phyloP scores from a whole-genome alignment of 2,888 invertebrate genomes.

The Macaria notata region DNA sequence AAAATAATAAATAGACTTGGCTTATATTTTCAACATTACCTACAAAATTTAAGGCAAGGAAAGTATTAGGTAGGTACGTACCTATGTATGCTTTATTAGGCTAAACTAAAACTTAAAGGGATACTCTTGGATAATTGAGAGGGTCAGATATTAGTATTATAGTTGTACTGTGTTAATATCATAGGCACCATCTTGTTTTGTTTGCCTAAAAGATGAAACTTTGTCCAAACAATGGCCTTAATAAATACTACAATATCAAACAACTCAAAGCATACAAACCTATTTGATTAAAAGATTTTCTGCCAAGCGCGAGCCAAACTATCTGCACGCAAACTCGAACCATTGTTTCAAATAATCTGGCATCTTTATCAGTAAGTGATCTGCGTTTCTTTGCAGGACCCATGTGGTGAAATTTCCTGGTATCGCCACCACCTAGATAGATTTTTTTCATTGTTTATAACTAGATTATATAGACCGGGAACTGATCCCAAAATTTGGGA shows the following conservation, averaged over 20 bases:
- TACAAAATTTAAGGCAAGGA: too few species aligned
- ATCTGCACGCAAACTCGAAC: constrained; percentile 82
- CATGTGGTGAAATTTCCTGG: constrained; percentile 83
- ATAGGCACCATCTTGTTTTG: neutral
- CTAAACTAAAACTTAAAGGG: too few species aligned
- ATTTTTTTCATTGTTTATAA: neutral
- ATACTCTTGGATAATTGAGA: too few species aligned
- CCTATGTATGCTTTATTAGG: too few species aligned
- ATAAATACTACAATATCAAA: constrained; percentile 7
- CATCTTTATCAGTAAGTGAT: constrained; percentile 84
- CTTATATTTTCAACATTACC: too few species aligned
- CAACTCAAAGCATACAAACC: constrained; percentile 59
- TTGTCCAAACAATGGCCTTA: constrained; percentile 3
- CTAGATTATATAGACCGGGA: too few species aligned
- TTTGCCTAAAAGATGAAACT: constrained; percentile 1
- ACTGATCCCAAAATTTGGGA: too few species aligned
- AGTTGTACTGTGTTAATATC: too few species aligned
- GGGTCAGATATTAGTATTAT: too few species aligned
- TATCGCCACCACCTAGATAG: constrained; percentile 69
- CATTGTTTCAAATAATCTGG: constrained; percentile 82
- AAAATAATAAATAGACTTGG: too few species aligned
- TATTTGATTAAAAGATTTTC: constrained; percentile 82
- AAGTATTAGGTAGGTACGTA: too few species aligned
- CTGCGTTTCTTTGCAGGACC: constrained; percentile 76
- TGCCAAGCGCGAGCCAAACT: constrained; percentile 84